These are phyloP conservation scores for Panthera uncia DNA, from an alignment of 2,113 vertebrate genomes.

Conservation along the genomic window DNA sequence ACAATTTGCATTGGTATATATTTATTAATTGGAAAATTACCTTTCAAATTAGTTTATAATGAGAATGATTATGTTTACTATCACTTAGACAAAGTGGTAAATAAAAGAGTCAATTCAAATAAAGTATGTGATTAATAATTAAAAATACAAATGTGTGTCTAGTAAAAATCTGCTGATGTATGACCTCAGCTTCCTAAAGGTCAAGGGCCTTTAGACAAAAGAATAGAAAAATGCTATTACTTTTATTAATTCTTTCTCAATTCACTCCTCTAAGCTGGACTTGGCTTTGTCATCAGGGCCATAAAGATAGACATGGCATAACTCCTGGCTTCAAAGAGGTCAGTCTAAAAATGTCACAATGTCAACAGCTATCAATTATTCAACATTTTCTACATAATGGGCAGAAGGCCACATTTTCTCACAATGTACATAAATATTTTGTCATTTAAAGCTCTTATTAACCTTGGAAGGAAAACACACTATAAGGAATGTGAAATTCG, in stretches of 20 bases:
- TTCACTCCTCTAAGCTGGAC: not conserved
- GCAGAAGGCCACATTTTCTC: not conserved
- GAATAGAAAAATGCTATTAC: not conserved
- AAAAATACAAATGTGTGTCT: conserved; percentile 16
- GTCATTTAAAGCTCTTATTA: not conserved
- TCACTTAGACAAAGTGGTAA: conserved; percentile 61
- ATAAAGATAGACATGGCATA: not conserved
- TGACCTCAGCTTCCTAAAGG: conserved; percentile 11
- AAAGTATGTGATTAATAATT: conserved; percentile 65
- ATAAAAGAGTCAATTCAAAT: conserved; percentile 46
- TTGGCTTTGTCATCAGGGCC: not conserved
- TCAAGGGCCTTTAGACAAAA: not conserved
- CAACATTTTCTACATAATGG: not conserved
- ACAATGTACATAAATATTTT: not conserved
- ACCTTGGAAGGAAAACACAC: not conserved
- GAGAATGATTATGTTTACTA: conserved; percentile 55
- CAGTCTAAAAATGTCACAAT: not conserved
- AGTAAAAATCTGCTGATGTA: not conserved
- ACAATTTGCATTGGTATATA: conserved; percentile 26
- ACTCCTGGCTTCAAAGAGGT: not conserved
- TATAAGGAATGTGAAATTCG: not conserved
- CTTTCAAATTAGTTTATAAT: conserved; percentile 69
- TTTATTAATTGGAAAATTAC: conserved; percentile 66
- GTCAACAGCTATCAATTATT: not conserved
- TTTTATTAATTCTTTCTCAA: not conserved